phyloP scores from a whole-genome alignment of 2,797 vertebrate genomes.

The Onychomys arenicola region DNA sequence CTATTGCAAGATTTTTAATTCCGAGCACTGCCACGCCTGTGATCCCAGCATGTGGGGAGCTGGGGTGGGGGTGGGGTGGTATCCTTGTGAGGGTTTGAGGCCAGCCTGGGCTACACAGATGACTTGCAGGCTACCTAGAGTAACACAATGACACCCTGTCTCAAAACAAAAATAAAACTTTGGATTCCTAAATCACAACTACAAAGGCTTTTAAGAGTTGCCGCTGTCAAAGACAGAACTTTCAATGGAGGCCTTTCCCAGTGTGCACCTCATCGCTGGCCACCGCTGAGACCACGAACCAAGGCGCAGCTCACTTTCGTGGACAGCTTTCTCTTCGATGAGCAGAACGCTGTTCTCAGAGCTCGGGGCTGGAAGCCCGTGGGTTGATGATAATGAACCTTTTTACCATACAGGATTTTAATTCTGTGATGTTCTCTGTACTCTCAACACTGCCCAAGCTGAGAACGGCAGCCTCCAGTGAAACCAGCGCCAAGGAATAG shows the following conservation, averaged over 20 bases:
- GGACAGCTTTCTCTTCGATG: neutral
- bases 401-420: neutral
- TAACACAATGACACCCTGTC: neutral
- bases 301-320: neutral
- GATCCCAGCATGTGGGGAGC: neutral
- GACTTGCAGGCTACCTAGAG: neutral
- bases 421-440: neutral
- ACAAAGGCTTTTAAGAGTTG: neutral
- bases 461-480: neutral
- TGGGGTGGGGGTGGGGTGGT: too few species aligned
- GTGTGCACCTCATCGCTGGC: neutral
- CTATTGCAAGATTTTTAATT: slow-evolving; percentile 6
- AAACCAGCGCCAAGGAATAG: neutral
- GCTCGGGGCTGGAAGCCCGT: neutral
- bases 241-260: slow-evolving; percentile 3
- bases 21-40: neutral
- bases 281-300: slow-evolving; percentile 1
- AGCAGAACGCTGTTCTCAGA: slow-evolving; percentile 26
- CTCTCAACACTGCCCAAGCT: neutral
- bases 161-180: neutral
- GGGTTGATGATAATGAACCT: neutral
- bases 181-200: neutral
- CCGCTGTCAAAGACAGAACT: slow-evolving; percentile 44
- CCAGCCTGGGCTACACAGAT: neutral
- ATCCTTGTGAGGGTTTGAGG: neutral